Conservation (phyloP, 2,888 invertebrate species). For the Epirrhoe alternata region DNA sequence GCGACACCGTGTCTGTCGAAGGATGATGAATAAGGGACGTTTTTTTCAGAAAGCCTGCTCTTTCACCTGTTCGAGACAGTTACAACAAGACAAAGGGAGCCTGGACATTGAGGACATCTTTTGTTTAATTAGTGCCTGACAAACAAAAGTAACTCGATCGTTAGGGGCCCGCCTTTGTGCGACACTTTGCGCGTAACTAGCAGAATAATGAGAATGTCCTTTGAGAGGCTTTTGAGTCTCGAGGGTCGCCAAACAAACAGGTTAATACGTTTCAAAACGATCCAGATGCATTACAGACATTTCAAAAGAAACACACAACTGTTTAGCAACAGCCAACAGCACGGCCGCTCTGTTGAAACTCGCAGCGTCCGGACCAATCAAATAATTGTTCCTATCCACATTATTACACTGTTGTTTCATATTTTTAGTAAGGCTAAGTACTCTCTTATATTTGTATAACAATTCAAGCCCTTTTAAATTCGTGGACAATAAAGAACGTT, state of each 20-base stretch:
- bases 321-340: conserved; percentile 79
- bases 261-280: conserved; percentile 84
- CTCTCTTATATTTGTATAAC: conserved; percentile 42
- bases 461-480: conserved; percentile 42
- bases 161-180: conserved; percentile 72
- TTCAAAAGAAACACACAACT: conserved; percentile 74
- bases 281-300: conserved; percentile 82
- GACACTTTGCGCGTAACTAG: conserved; percentile 60
- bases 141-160: conserved; percentile 82
- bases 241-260: conserved; percentile 75
- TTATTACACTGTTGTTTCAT: conserved; percentile 72
- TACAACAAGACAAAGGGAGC: conserved; percentile 61
- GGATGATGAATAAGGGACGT: conserved; percentile 54
- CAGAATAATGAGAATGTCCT: conserved; percentile 75
- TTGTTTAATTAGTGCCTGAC: conserved; percentile 78
- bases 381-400: conserved; percentile 79
- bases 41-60: conserved; percentile 53
- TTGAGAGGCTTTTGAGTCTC: conserved; percentile 70
- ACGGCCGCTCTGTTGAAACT: conserved; percentile 76
- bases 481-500: conserved; percentile 30
- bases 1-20: conserved; percentile 67
- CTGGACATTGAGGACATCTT: conserved; percentile 70
- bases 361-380: conserved; percentile 82
- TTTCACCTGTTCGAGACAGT: conserved; percentile 67
- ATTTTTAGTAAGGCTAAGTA: conserved; percentile 37